Percentiles rank a stretch among this genome's conserved stretches.
Conservation (phyloP, 2,888 invertebrate genomes). For the Agrotis puta region DNA sequence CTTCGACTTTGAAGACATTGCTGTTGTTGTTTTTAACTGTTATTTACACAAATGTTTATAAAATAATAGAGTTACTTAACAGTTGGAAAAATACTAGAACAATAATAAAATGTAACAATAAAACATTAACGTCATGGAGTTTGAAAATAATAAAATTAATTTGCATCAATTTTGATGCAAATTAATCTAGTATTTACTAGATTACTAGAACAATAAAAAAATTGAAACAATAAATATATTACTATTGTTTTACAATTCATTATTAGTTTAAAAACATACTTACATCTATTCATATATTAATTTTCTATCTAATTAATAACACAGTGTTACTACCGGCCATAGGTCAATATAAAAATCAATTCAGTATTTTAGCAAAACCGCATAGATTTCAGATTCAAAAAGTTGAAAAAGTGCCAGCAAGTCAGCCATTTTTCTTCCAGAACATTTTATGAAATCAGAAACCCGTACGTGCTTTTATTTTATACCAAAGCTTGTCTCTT, state of each 20-base stretch:
- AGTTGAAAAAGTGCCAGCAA: neutral
- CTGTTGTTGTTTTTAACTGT: neutral
- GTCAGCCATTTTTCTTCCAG: neutral
- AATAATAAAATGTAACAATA: too few relatives aligned
- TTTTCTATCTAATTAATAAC: too few relatives aligned
- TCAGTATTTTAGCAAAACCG: too few relatives aligned
- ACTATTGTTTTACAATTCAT: too few relatives aligned
- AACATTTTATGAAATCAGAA: slow-evolving; percentile 31
- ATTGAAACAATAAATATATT: neutral
- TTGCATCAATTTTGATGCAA: too few relatives aligned
- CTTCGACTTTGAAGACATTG: slow-evolving; percentile 4
- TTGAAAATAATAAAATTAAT: neutral
- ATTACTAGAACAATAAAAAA: neutral
- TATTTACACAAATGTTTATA: neutral
- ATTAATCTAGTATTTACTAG: too few relatives aligned
- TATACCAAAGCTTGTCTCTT: slow-evolving; percentile 31
- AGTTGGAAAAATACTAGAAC: neutral
- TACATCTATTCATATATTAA: too few relatives aligned
- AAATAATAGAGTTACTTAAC: neutral
- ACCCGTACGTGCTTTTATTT: slow-evolving; percentile 38
- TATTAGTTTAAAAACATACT: neutral
- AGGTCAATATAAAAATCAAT: neutral
- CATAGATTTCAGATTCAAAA: neutral
- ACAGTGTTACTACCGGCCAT: neutral
- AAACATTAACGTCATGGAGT: neutral